Evolutionary conservation across 2,113 vertebrate genomes (phyloP), one percentile per base, ranked within the genome.

Genomic region (Hystrix brachyura): DNA sequence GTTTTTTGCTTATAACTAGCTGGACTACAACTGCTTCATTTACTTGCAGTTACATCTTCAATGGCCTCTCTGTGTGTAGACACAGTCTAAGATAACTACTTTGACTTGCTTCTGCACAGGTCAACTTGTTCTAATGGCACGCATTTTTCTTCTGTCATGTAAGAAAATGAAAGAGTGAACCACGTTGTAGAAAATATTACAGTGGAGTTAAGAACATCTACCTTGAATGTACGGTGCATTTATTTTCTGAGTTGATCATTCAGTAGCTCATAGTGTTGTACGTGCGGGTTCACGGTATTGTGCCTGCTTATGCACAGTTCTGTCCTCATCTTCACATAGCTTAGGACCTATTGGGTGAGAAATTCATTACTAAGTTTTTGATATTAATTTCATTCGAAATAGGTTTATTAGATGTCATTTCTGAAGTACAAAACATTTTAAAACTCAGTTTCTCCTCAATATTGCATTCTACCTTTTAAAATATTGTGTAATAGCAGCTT

Each of bases 161-260:
- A 97, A 72, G 34, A 53, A 92, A 97, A 81, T 93, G 88, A 95
- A 84, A 92, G 79, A 96, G 27, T 51, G 55, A 93, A 92, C 71
- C 1, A 1, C 90, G 94, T 94, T 96, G 57, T 72, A 92, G 80
- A 43, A 95, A 95, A 87, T 90, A 57, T 82, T 81, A 91, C 14
- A 4, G 29, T 74, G 62, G 57, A 85, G 25, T 97, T 97, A 65
- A 90, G 55, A 91, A 80, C 38, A 72, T 89, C 76, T 85, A 91
- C 59, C 69, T 97, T 92, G 76, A 89, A 81, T 27, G 57, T 84
- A 11, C 74, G 53, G 51, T 15, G 19, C n/a, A 53, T 79, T 90
- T 94, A 67, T 74, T 91, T 72, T 84, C 51, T 21, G 59, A 79
- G 38, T 57, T 59, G 71, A 65, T 95, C 79, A 13, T 91, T 83